Conservation (phyloP, 2,113 vertebrate genomes). For the Circaetus gallicus region DNA sequence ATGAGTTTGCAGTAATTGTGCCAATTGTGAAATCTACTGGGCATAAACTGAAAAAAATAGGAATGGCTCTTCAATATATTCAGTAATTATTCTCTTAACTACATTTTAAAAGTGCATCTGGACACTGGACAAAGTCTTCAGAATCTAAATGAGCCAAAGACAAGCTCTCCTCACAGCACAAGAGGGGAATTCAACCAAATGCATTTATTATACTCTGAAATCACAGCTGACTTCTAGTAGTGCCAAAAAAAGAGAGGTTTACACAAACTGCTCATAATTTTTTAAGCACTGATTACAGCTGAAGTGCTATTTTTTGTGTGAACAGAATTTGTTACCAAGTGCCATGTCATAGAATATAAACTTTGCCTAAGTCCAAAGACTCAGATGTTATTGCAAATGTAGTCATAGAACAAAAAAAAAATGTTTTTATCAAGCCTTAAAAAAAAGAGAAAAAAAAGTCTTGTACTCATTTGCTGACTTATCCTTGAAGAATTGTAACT, state of each 20-base stretch:
- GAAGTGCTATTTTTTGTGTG: constrained; percentile 6
- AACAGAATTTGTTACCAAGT: constrained; percentile 11
- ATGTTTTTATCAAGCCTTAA: background rate
- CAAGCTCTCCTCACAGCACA: constrained; percentile 41
- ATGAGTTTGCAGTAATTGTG: constrained; percentile 22
- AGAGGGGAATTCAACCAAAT: constrained; percentile 55
- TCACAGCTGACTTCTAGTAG: constrained; percentile 64
- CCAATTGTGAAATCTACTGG: constrained; percentile 41
- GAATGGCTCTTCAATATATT: constrained; percentile 41
- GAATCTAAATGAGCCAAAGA: constrained; percentile 66
- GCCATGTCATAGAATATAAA: background rate
- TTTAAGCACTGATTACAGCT: constrained; percentile 53
- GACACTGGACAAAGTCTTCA: constrained; percentile 58
- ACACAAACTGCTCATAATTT: constrained; percentile 51
- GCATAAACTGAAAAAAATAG: constrained; percentile 21
- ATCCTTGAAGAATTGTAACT: background rate
- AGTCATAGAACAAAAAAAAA: background rate
- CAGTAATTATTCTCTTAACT: constrained; percentile 59
- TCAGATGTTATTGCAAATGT: background rate
- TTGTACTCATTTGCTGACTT: background rate
- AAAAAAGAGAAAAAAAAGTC: background rate
- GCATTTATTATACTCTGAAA: constrained; percentile 63
- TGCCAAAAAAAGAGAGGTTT: constrained; percentile 61
- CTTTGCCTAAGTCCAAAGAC: background rate
- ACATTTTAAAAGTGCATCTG: constrained; percentile 67